phyloP scores from a whole-genome alignment of 2,113 vertebrate genomes.

The Hippocampus guttulatus region DNA sequence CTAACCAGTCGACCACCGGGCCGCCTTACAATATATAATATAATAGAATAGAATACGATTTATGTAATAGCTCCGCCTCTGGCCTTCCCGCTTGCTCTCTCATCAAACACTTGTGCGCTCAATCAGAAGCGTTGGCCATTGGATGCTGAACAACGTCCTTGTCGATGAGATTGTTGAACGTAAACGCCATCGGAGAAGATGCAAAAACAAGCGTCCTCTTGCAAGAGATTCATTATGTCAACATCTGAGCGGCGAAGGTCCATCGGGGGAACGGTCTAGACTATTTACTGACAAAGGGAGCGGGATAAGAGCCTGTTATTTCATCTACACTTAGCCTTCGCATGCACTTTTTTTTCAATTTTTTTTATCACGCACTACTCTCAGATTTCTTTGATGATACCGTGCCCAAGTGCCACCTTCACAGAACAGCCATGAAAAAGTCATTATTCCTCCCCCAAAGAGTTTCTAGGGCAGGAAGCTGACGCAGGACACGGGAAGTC shows the following conservation, averaged over 20 bases:
- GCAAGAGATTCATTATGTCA: constrained; percentile 69
- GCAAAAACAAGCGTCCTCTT: constrained; percentile 76
- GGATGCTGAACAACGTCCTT: constrained; percentile 56
- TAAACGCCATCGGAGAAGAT: constrained; percentile 74
- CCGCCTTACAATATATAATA: too few species aligned
- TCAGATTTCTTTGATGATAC: constrained; percentile 43
- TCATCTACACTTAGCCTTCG: constrained; percentile 63
- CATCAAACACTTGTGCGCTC: constrained; percentile 14
- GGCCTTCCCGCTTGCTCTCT: constrained; percentile 15
- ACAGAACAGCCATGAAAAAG: constrained; percentile 32
- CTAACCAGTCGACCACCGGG: too few species aligned
- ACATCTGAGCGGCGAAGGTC: constrained; percentile 51
- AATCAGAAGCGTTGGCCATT: constrained; percentile 31
- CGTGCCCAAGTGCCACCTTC: constrained; percentile 26
- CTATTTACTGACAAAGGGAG: constrained; percentile 69
- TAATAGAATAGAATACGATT: too few species aligned
- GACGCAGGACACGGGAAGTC: constrained; percentile 30
- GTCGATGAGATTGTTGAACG: constrained; percentile 68
- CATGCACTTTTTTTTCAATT: constrained; percentile 47
- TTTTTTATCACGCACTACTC: constrained; percentile 61
- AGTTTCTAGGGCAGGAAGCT: constrained; percentile 38
- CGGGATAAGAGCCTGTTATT: constrained; percentile 49
- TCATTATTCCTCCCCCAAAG: constrained; percentile 22
- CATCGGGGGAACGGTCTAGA: constrained; percentile 58
- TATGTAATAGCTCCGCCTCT: too few species aligned